Conservation (phyloP, 2,113 vertebrate genomes). For the Tetrao urogallus region DNA sequence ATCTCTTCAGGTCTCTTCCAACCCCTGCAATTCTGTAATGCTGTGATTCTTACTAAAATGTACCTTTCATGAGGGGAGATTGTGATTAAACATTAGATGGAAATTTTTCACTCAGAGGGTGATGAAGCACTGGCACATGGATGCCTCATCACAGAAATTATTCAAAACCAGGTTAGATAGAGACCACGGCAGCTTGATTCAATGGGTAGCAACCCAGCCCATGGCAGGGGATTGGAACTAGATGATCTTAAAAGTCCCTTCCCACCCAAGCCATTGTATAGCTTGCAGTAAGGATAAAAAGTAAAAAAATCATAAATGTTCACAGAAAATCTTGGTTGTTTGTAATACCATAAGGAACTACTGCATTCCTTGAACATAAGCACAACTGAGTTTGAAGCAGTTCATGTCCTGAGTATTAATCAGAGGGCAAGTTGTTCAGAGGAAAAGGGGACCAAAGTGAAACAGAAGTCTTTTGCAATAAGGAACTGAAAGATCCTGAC, state of each 20-base stretch:
- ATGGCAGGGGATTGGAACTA: not conserved
- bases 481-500: not conserved
- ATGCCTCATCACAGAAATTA: not conserved
- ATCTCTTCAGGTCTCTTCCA: too few species aligned
- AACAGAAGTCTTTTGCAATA: not conserved
- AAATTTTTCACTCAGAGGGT: too few species aligned
- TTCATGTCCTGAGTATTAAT: not conserved
- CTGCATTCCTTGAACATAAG: not conserved
- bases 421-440: not conserved
- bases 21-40: too few species aligned
- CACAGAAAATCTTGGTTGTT: not conserved
- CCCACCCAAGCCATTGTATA: not conserved
- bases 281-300: not conserved
- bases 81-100: too few species aligned
- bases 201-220: not conserved
- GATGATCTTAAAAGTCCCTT: not conserved
- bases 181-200: not conserved
- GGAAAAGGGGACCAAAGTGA: not conserved
- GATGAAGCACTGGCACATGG: too few species aligned
- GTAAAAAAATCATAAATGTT: not conserved
- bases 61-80: too few species aligned
- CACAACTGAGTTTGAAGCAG: not conserved
- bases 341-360: not conserved
- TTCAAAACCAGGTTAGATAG: not conserved
- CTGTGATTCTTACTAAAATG: too few species aligned